Conservation (phyloP, 1,140 invertebrate species). For the Diprion similis region DNA sequence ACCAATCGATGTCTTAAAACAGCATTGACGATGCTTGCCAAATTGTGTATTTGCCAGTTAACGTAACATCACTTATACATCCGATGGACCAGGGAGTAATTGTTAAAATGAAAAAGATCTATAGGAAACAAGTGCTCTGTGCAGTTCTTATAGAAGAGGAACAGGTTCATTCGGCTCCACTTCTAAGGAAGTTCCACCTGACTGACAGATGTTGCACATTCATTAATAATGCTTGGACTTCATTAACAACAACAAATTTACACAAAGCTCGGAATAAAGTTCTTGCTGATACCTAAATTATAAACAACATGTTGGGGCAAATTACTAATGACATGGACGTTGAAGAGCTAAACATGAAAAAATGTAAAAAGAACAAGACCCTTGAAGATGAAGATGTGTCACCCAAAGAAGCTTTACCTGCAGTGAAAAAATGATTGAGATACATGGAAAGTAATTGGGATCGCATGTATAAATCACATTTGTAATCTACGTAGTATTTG, state of each 20-base stretch:
- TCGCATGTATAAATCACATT: not conserved
- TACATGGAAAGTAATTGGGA: not conserved
- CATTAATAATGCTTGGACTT: not conserved
- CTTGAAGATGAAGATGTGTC: not conserved
- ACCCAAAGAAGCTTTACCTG: not conserved
- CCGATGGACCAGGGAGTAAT: not conserved
- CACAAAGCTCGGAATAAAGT: not conserved
- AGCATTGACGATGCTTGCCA: slow-evolving; percentile 3
- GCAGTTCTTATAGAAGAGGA: not conserved
- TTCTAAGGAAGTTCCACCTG: not conserved
- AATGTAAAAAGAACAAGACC: not conserved
- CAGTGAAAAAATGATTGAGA: not conserved
- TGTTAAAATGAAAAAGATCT: not conserved
- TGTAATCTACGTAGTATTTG: not conserved
- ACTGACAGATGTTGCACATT: not conserved
- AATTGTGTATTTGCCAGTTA: not conserved
- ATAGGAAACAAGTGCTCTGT: not conserved
- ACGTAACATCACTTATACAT: not conserved
- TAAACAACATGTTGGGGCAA: not conserved
- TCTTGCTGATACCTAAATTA: not conserved
- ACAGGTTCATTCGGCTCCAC: not conserved
- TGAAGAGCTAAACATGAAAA: not conserved
- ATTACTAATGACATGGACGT: not conserved
- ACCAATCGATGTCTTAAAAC: not conserved
- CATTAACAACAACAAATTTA: not conserved